Conservation (phyloP, 2,113 vertebrate species). For the Plestiodon gilberti region DNA sequence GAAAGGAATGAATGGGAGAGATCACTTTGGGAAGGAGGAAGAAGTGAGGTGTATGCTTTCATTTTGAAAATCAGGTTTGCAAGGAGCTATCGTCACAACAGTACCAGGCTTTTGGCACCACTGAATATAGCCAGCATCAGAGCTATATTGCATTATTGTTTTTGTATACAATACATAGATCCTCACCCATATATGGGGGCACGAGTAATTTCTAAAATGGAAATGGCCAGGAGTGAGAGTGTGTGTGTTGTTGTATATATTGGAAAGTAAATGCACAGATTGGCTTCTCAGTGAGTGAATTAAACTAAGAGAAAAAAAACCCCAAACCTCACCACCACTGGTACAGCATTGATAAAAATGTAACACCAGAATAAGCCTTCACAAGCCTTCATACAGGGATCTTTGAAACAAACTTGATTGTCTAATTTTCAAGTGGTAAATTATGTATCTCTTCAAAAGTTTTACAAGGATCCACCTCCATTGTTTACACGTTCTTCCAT, state of each 20-base stretch:
- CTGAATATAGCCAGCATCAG: neutral
- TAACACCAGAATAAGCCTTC: neutral
- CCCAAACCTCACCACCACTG: neutral
- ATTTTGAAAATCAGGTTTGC: neutral
- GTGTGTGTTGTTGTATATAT: neutral
- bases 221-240: neutral
- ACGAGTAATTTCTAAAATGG: neutral
- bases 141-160: neutral
- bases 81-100: neutral
- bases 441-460: slow-evolving; percentile 9
- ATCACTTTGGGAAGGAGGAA: neutral
- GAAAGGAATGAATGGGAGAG: neutral
- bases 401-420: rapidly evolving
- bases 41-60: neutral
- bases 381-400: neutral
- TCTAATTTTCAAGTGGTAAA: neutral
- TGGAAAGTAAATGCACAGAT: neutral
- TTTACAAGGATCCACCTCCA: neutral
- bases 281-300: neutral
- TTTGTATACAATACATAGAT: neutral
- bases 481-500: neutral
- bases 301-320: too few relatives aligned
- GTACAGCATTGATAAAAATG: neutral
- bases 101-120: neutral
- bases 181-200: neutral